Conservation (phyloP, 1,140 invertebrate genomes). For the Zeugodacus cucurbitae region DNA sequence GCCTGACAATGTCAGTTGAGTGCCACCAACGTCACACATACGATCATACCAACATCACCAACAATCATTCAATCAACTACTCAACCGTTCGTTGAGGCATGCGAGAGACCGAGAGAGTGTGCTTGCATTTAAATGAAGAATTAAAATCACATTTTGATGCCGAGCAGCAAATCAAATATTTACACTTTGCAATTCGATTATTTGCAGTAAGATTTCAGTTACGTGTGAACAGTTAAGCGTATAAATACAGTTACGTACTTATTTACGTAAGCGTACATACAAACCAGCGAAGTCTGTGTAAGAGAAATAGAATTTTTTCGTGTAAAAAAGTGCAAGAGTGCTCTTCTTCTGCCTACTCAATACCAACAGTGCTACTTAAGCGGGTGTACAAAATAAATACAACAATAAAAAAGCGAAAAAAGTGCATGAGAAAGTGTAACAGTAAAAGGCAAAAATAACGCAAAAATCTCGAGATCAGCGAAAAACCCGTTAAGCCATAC, state of each 20-base stretch:
- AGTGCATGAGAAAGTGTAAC: not conserved
- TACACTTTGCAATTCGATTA: constrained; percentile 25
- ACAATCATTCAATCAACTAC: not conserved
- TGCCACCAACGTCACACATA: not conserved
- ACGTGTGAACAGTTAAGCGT: constrained; percentile 3
- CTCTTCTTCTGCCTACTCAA: not conserved
- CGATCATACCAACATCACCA: not conserved
- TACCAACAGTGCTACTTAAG: not conserved
- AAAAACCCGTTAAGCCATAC: not conserved
- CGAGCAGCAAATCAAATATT: constrained; percentile 24
- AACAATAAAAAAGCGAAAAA: not conserved
- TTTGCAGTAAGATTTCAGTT: constrained; percentile 8
- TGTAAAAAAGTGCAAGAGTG: not conserved
- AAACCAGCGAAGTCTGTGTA: not conserved
- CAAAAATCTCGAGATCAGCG: not conserved
- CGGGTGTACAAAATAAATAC: not conserved
- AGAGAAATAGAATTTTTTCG: not conserved
- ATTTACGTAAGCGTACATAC: not conserved
- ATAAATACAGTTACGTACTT: not conserved
- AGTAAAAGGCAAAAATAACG: not conserved
- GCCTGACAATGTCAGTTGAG: not conserved
- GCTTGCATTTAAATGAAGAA: constrained; percentile 32
- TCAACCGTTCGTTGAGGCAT: not conserved
- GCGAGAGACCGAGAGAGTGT: not conserved
- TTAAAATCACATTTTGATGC: not conserved